phyloP scores from a whole-genome alignment of 2,797 vertebrate species.

The Bovichtus diacanthus region DNA sequence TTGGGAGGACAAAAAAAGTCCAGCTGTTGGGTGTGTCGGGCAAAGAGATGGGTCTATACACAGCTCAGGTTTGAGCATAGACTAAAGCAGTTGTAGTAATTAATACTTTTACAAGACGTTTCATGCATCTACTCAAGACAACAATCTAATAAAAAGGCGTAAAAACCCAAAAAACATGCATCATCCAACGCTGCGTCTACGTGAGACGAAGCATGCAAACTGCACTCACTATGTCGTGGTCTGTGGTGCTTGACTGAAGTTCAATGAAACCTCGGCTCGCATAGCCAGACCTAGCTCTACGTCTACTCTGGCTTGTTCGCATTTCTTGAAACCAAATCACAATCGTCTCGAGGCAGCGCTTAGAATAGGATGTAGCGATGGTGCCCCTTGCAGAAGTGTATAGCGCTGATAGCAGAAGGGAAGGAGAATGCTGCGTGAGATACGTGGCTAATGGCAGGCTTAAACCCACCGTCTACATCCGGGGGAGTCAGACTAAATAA shows the following conservation, averaged over 20 bases:
- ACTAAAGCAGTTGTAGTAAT: not conserved
- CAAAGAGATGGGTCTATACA: constrained; percentile 7
- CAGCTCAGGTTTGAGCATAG: not conserved
- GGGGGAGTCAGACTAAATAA: not conserved
- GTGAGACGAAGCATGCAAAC: not conserved
- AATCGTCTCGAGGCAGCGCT: no score
- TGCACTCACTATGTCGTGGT: not conserved
- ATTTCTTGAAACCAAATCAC: no score
- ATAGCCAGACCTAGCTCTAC: no score
- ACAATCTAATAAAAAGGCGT: not conserved
- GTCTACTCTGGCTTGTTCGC: no score
- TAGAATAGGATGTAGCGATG: no score
- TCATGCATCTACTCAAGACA: not conserved
- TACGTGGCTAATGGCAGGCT: no score
- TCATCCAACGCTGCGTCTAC: not conserved
- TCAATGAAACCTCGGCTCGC: not conserved
- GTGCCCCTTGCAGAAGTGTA: no score
- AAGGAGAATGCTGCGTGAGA: no score
- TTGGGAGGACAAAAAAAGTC: not conserved
- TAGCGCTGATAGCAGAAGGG: no score
- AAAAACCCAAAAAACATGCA: not conserved
- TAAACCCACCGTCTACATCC: no score
- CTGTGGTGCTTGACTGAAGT: not conserved
- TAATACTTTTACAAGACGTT: not conserved
- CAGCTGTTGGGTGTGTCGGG: not conserved